Conservation (phyloP, 2,888 invertebrate species). For the Gymnosoma rotundatum region DNA sequence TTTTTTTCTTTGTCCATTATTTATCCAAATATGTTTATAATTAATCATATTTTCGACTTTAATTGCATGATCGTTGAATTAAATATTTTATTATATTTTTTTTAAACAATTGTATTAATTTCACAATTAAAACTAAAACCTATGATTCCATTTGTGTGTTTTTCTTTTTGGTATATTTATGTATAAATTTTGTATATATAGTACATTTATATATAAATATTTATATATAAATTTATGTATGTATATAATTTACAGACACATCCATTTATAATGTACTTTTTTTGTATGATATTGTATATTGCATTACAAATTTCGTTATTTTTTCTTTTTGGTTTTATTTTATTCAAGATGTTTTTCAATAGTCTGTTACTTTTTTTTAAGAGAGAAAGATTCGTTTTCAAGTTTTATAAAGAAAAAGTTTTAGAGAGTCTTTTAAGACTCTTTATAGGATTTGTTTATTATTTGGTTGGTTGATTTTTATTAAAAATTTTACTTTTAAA, state of each 20-base stretch:
- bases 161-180: background rate
- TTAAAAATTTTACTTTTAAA: background rate
- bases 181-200: constrained; percentile 54
- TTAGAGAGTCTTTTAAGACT: constrained; percentile 60
- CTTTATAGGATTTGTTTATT: constrained; percentile 25
- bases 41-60: constrained; percentile 13
- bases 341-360: background rate
- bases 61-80: constrained; percentile 49
- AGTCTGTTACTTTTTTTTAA: constrained; percentile 47
- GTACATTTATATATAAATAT: constrained; percentile 56
- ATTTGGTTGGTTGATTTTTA: background rate
- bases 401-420: constrained; percentile 60
- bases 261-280: constrained; percentile 63
- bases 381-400: constrained; percentile 21
- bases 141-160: constrained; percentile 40
- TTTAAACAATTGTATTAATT: constrained; percentile 33
- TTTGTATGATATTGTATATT: constrained; percentile 60
- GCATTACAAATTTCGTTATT: constrained; percentile 67
- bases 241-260: constrained; percentile 67
- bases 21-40: constrained; percentile 18
- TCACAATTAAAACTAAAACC: constrained; percentile 50
- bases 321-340: constrained; percentile 54
- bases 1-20: constrained; percentile 22
- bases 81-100: constrained; percentile 12
- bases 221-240: constrained; percentile 66